These are phyloP conservation scores for Isurus oxyrinchus DNA, from an alignment of 2,113 vertebrate genomes.

Conservation along the genomic window DNA sequence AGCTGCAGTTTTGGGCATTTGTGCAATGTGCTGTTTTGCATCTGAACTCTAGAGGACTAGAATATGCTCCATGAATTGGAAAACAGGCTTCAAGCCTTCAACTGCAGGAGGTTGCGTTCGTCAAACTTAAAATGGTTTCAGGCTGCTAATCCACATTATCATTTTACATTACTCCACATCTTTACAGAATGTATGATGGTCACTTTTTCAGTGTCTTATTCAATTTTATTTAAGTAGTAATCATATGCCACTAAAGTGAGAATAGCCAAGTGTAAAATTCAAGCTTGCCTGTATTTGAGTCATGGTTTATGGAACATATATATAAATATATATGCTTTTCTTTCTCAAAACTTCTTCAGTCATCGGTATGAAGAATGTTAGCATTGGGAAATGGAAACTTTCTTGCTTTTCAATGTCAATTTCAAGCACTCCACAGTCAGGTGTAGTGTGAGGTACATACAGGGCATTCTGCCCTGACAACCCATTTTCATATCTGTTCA, in stretches of 20 bases:
- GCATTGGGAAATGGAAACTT: neutral
- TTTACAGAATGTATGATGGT: neutral
- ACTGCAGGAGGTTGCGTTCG: neutral
- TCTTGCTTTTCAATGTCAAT: neutral
- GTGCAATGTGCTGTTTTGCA: too few relatives aligned
- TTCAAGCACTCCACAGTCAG: neutral
- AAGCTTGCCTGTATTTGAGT: neutral
- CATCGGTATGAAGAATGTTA: neutral
- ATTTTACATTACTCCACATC: neutral
- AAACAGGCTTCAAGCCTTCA: too few relatives aligned
- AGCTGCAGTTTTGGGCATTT: too few relatives aligned
- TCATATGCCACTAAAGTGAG: neutral
- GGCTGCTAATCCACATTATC: neutral
- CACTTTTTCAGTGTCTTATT: neutral
- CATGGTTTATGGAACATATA: neutral
- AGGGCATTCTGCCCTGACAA: neutral
- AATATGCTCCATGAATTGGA: too few relatives aligned
- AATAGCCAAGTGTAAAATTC: neutral
- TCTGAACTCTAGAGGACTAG: too few relatives aligned
- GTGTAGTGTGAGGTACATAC: neutral
- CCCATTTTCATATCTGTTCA: neutral
- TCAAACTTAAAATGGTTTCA: neutral
- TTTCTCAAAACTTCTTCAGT: neutral
- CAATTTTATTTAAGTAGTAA: too few relatives aligned
- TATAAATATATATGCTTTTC: neutral